Evolutionary conservation across 2,797 vertebrate species (phyloP).

Genomic region (Karalla daura): DNA sequence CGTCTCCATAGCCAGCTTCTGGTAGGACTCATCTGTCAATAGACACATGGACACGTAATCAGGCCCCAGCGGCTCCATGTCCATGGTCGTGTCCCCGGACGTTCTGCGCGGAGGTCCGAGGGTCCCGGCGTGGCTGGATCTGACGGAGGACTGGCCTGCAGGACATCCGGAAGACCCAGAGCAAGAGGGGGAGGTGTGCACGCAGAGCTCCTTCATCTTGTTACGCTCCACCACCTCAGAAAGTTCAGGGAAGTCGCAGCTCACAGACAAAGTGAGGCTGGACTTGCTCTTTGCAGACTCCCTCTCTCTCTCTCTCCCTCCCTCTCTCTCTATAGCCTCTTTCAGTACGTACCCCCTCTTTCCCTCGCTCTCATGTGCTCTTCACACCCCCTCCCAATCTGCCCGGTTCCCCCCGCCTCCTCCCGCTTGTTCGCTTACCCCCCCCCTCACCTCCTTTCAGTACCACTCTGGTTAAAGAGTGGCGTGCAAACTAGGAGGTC

Average conservation of each 20-base stretch:
- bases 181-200: conserved; percentile 78
- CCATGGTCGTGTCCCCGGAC: conserved; percentile 46
- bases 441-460: conserved; percentile 14
- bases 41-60: conserved; percentile 92
- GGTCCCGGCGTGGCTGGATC: conserved; percentile 63
- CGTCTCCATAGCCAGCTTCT: conserved; percentile 97
- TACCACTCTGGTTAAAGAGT: conserved; percentile 31
- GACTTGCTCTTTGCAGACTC: conserved; percentile 62
- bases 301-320: conserved; percentile 48
- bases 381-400: conserved; percentile 59
- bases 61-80: conserved; percentile 85
- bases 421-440: conserved; percentile 27
- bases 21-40: conserved; percentile 97
- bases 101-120: conserved; percentile 53
- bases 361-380: conserved; percentile 47
- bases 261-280: conserved; percentile 63
- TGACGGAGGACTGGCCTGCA: conserved; percentile 54
- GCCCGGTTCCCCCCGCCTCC: conserved; percentile 45
- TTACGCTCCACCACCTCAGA: conserved; percentile 62
- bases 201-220: conserved; percentile 89
- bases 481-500: conserved; percentile 45
- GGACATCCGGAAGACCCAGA: conserved; percentile 63
- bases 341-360: conserved; percentile 55
- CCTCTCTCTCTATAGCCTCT: conserved; percentile 46
- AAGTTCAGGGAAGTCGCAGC: conserved; percentile 60